These are phyloP conservation scores for Cyclura pinguis DNA, from an alignment of 2,797 vertebrate species.

Conservation along the genomic window DNA sequence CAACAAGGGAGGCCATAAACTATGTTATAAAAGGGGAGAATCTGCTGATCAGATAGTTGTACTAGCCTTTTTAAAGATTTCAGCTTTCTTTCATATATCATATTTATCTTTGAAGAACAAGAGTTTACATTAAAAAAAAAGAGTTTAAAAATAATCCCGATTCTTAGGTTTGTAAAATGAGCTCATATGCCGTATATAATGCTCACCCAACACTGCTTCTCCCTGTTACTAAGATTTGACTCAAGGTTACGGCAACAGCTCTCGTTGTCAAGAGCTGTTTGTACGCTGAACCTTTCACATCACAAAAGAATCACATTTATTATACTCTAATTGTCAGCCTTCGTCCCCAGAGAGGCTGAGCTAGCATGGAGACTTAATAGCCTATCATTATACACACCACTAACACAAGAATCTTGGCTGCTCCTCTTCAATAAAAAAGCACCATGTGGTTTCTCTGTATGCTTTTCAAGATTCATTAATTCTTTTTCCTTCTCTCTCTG, in stretches of 20 bases:
- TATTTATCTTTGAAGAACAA: neutral
- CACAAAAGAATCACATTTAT: constrained; percentile 47
- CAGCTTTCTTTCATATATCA: neutral
- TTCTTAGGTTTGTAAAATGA: constrained; percentile 13
- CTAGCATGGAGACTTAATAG: constrained; percentile 61
- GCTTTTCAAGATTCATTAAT: constrained; percentile 58
- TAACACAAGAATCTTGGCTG: constrained; percentile 51
- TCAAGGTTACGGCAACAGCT: constrained; percentile 27
- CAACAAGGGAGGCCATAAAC: neutral
- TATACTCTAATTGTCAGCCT: constrained; percentile 48
- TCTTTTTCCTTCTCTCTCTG: constrained; percentile 44
- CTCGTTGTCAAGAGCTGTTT: constrained; percentile 27
- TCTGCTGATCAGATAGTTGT: neutral
- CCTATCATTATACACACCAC: constrained; percentile 57
- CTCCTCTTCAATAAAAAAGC: constrained; percentile 55
- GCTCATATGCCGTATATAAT: neutral
- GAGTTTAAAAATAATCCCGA: neutral
- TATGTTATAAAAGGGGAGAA: neutral
- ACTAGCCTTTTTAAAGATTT: neutral
- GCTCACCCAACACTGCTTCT: neutral
- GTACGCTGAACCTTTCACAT: constrained; percentile 18
- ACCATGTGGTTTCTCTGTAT: constrained; percentile 49
- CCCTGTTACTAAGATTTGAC: constrained; percentile 18
- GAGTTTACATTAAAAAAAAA: neutral
- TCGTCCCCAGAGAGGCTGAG: constrained; percentile 44